Evolutionary conservation across 2,113 vertebrate genomes (phyloP).

Genomic region (Otus sunia): DNA sequence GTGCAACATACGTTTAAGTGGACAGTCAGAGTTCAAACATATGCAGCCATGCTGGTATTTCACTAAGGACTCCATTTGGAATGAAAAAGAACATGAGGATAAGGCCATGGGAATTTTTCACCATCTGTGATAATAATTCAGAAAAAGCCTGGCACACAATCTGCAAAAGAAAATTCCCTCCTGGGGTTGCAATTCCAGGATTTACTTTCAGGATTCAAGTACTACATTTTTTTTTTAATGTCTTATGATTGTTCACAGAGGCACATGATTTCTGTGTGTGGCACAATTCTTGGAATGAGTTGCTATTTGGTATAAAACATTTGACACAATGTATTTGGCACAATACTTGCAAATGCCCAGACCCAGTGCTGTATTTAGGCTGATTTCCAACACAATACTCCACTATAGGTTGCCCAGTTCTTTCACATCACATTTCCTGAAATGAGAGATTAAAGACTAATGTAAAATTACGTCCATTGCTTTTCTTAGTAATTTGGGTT

Average conservation of each 20-base stretch:
- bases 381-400: background rate
- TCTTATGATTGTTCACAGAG: background rate
- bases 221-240: background rate
- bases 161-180: slow-evolving; percentile 23
- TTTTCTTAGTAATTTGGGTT: background rate
- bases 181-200: background rate
- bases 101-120: slow-evolving; percentile 57
- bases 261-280: background rate
- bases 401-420: background rate
- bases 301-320: background rate
- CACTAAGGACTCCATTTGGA: slow-evolving; percentile 37
- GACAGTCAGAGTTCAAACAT: slow-evolving; percentile 61
- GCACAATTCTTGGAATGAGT: background rate
- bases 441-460: background rate
- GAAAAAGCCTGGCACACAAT: slow-evolving; percentile 24
- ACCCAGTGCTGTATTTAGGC: background rate
- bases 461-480: background rate
- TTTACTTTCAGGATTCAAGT: slow-evolving; percentile 1
- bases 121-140: slow-evolving; percentile 61
- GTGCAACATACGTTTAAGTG: slow-evolving; percentile 46
- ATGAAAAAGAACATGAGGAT: slow-evolving; percentile 37
- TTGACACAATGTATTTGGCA: background rate
- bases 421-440: background rate
- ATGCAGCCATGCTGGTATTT: slow-evolving; percentile 37
- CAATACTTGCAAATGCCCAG: background rate